phyloP scores from a whole-genome alignment of 2,113 vertebrate genomes.

The Stomatorhinus ivindoensis region DNA sequence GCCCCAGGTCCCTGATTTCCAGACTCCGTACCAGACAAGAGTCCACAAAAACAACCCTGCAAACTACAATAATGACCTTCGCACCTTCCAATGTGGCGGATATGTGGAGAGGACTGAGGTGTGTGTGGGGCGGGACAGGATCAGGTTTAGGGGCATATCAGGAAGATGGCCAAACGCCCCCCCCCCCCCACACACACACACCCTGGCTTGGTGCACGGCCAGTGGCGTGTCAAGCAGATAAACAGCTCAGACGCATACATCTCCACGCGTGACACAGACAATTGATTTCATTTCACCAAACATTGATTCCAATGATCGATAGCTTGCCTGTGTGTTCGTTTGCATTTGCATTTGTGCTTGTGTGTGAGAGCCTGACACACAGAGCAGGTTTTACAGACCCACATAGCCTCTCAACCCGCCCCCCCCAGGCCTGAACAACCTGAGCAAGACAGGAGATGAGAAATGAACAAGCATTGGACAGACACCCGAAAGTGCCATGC shows the following conservation, averaged over 20 bases:
- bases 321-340: neutral
- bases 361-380: neutral
- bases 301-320: neutral
- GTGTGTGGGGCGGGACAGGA: conserved; percentile 44
- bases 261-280: neutral
- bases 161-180: conserved; percentile 56
- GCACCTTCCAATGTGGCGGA: neutral
- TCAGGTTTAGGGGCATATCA: conserved; percentile 67
- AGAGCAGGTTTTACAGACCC: neutral
- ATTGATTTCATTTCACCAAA: neutral
- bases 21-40: neutral
- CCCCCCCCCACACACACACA: conserved; percentile 9
- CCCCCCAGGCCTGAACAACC: neutral
- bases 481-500: neutral
- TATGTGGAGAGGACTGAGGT: conserved; percentile 38
- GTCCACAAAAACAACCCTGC: neutral
- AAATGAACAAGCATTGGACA: neutral
- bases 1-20: neutral
- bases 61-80: neutral
- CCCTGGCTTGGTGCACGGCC: conserved; percentile 23
- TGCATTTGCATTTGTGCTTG: neutral
- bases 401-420: neutral
- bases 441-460: neutral
- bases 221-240: neutral
- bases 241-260: neutral